Conservation (phyloP, 2,888 invertebrate genomes). For the Cryptops parisi region DNA sequence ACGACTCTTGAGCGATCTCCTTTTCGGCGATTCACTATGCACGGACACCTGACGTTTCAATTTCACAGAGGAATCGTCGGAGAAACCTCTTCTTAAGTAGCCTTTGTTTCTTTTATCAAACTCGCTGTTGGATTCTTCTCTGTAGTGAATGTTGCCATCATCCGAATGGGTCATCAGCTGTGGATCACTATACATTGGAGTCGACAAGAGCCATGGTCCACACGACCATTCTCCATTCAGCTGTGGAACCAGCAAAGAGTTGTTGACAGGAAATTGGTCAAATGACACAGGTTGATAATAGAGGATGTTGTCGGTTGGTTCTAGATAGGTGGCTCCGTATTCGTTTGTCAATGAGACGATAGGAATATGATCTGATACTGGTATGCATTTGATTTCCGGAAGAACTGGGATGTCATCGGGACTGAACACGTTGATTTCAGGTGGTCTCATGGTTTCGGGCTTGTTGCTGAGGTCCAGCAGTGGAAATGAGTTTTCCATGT, state of each 20-base stretch:
- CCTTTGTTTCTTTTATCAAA: not conserved
- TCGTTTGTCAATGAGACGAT: not conserved
- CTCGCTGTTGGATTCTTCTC: not conserved
- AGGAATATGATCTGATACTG: too few species aligned
- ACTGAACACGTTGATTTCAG: too few species aligned
- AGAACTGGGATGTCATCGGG: too few species aligned
- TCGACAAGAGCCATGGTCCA: not conserved
- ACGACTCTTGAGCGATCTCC: not conserved
- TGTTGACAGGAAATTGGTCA: not conserved
- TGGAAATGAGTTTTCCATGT: too few species aligned
- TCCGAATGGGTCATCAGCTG: not conserved
- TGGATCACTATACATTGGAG: not conserved
- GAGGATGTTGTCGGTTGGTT: not conserved
- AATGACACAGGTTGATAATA: not conserved
- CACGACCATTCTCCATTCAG: not conserved
- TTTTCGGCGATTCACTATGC: not conserved
- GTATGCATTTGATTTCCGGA: too few species aligned
- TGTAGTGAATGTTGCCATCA: not conserved
- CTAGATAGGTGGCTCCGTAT: not conserved
- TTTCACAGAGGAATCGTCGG: not conserved
- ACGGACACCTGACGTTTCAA: not conserved
- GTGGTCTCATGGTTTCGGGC: too few species aligned
- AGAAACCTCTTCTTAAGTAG: not conserved
- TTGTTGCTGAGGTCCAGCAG: too few species aligned
- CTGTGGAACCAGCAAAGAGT: not conserved